Evolutionary conservation across 2,888 invertebrate species (phyloP).

Genomic region (Lapara coniferarum): DNA sequence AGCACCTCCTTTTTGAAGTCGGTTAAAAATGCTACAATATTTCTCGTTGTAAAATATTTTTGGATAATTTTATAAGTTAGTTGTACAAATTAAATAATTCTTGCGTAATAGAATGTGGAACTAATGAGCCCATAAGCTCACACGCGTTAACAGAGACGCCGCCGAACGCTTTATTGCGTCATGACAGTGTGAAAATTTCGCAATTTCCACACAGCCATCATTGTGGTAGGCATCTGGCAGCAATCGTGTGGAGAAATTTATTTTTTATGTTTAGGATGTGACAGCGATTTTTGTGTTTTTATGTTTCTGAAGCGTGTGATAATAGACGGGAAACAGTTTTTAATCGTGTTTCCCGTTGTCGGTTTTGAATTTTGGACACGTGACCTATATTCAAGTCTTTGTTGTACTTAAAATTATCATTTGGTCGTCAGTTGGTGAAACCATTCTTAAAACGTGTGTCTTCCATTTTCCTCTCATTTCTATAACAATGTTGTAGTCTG

Average conservation of each 20-base stretch:
- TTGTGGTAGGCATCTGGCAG: constrained; percentile 24
- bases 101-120: constrained; percentile 18
- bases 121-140: constrained; percentile 28
- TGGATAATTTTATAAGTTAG: not conserved
- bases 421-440: not conserved
- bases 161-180: constrained; percentile 24
- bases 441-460: too few species aligned
- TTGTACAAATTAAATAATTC: constrained; percentile 23
- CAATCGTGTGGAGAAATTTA: constrained; percentile 19
- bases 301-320: constrained; percentile 13
- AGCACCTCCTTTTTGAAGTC: too few species aligned
- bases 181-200: constrained; percentile 29
- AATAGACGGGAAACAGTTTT: not conserved
- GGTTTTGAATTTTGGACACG: too few species aligned
- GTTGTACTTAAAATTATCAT: not conserved
- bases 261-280: constrained; percentile 17
- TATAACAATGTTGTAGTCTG: too few species aligned
- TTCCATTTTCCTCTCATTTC: too few species aligned
- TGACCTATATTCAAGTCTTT: too few species aligned
- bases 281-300: not conserved
- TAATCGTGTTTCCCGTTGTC: not conserved
- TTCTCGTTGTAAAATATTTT: not conserved
- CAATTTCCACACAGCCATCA: constrained; percentile 23
- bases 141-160: constrained; percentile 21
- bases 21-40: too few species aligned